Evolutionary conservation across 2,888 invertebrate genomes (phyloP).

Genomic region (Caenorhabditis wallacei): DNA sequence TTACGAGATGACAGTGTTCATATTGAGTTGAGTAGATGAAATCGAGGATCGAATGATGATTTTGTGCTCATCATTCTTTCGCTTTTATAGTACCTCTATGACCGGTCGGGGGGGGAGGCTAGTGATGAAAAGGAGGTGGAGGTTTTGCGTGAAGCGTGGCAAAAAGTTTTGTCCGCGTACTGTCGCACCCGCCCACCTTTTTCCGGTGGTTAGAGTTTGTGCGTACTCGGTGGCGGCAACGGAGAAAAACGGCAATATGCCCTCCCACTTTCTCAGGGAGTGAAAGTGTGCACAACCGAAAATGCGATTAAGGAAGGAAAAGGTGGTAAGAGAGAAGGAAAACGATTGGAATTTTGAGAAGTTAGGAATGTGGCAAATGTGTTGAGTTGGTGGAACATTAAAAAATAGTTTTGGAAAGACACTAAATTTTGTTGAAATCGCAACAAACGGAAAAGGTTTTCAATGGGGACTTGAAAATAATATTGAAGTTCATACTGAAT

Average conservation of each 20-base stretch:
- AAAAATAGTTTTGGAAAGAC: too few relatives aligned
- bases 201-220: conserved; percentile 31
- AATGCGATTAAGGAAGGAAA: conserved; percentile 47
- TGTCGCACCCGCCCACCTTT: conserved; percentile 28
- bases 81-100: conserved; percentile 51
- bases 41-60: conserved; percentile 57
- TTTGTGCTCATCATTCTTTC: conserved; percentile 50
- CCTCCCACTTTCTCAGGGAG: conserved; percentile 35
- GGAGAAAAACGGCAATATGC: conserved; percentile 7
- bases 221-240: conserved; percentile 5
- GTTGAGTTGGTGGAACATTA: too few relatives aligned
- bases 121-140: conserved; percentile 17
- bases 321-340: conserved; percentile 1
- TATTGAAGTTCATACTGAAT: too few relatives aligned
- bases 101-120: conserved; percentile 52
- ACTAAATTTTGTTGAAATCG: too few relatives aligned
- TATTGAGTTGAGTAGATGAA: conserved; percentile 26
- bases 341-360: conserved; percentile 30
- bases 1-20: conserved; percentile 67
- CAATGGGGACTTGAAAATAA: too few relatives aligned
- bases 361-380: neutral
- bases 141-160: conserved; percentile 56
- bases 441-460: too few relatives aligned
- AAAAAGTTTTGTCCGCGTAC: conserved; percentile 52
- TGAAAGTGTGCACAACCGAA: conserved; percentile 26